phyloP scores from a whole-genome alignment of 2,888 invertebrate genomes.

The Oligia latruncula region DNA sequence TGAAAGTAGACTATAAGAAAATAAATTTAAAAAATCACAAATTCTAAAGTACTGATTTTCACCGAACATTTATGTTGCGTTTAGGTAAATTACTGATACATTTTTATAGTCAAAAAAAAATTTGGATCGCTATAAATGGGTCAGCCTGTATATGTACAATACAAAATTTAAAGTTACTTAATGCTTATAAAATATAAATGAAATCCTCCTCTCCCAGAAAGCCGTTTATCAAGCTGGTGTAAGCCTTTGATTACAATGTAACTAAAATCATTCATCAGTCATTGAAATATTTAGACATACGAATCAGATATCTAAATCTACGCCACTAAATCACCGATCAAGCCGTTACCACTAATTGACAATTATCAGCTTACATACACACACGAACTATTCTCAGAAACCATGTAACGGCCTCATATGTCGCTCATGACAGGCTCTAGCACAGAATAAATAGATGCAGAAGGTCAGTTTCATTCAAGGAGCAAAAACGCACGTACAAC shows the following conservation, averaged over 20 bases:
- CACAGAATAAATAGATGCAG: not conserved
- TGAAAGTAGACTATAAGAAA: too few relatives aligned
- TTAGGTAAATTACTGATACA: not conserved
- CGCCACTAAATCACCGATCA: slow-evolving; percentile 31
- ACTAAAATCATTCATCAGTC: slow-evolving; percentile 12
- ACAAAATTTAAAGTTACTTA: not conserved
- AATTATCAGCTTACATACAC: slow-evolving; percentile 41
- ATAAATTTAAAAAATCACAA: too few relatives aligned
- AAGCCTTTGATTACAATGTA: not conserved
- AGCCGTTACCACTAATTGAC: slow-evolving; percentile 48
- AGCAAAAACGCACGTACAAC: not conserved
- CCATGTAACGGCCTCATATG: slow-evolving; percentile 32
- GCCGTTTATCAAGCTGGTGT: not conserved
- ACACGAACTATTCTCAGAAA: slow-evolving; percentile 29
- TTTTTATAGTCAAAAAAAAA: not conserved
- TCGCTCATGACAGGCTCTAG: slow-evolving; percentile 30
- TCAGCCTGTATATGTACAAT: not conserved
- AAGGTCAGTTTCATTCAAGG: slow-evolving; percentile 1
- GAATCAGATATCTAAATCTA: slow-evolving; percentile 22
- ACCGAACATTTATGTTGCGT: too few relatives aligned
- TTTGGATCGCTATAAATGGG: too few relatives aligned
- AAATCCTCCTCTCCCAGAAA: too few relatives aligned
- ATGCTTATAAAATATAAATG: not conserved
- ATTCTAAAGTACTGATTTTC: too few relatives aligned
- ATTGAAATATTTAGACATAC: slow-evolving; percentile 12